These are phyloP conservation scores for Grammomys dolichurus DNA, from an alignment of 2,113 vertebrate species.

Conservation along the genomic window DNA sequence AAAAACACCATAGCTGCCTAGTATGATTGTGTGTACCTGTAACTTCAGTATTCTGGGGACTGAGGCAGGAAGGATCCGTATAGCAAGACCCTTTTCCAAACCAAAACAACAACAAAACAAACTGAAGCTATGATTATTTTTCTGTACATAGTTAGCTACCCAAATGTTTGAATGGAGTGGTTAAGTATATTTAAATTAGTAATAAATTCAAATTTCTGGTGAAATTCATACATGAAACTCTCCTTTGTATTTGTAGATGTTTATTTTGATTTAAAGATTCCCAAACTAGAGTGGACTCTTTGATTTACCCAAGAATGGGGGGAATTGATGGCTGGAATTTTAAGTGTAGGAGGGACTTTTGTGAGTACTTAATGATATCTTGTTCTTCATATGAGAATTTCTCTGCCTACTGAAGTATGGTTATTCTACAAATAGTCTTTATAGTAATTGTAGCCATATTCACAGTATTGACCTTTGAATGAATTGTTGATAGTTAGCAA, in stretches of 20 bases:
- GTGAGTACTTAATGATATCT: conserved; percentile 1
- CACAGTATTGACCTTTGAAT: conserved; percentile 11
- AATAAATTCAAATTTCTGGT: conserved; percentile 51
- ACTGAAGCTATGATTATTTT: not conserved
- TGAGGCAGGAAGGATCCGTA: not conserved
- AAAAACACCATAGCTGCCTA: not conserved
- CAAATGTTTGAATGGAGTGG: conserved; percentile 31
- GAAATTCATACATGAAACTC: conserved; percentile 19
- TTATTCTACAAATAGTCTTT: conserved; percentile 28
- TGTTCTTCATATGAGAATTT: conserved; percentile 14
- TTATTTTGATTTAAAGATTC: conserved; percentile 33
- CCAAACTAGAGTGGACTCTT: not conserved
- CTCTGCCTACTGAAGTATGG: not conserved
- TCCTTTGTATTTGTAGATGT: conserved; percentile 45
- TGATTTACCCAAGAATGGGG: not conserved
- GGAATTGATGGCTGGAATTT: conserved; percentile 19
- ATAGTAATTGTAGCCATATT: conserved; percentile 31
- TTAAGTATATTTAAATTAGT: conserved; percentile 45
- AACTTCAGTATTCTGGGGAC: not conserved
- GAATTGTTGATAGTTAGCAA: not conserved
- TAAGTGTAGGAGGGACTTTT: conserved; percentile 35
- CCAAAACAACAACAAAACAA: not conserved
- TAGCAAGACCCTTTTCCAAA: not conserved
- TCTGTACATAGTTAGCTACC: not conserved
- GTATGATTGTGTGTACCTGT: not conserved